Evolutionary conservation across 1,140 invertebrate genomes (phyloP), one percentile per base, ranked within the genome.

Genomic region (Trachymyrmex cornetzi): DNA sequence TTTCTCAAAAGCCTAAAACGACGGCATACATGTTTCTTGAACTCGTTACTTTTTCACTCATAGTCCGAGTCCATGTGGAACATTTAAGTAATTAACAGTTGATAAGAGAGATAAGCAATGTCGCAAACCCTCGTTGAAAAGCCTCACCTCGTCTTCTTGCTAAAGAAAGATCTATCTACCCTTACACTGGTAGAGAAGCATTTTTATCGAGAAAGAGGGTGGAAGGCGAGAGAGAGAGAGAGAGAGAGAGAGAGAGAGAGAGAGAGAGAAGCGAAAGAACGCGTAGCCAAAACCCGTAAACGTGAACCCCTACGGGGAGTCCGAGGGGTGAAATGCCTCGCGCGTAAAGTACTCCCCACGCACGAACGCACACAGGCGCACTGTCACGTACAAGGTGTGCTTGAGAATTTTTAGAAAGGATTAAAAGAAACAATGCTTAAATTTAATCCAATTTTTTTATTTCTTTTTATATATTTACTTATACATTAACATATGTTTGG

Each of bases 261-360:
- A 55, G 27, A 2, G 74, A 27, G 50, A 34, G 14, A 3, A 16
- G 48, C 69, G 77, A 38, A 34, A 72, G 53, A 66, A 77, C 77
- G 64, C 79, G 55, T 61, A 85, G 86, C 84, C 89, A 80, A 90
- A 91, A 90, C 75, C 85, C 87, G 87, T 91, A 91, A 90, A 91
- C 84, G 90, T 75, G 77, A 63, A 91, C 90, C 89, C 84, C 61
- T 87, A 81, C 61, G 69, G 59, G 19, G 55, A 67, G 81, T 88
- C 69, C 84, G 67, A 75, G 53, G 79, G 77, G 59, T 81, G 87
- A 81, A 81, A 77, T 67, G 74, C 34, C 55, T 57, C 48, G 67
- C 72, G 55, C 69, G 77, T 75, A 75, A 86, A 89, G 57, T 75
- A 77, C 50, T 48, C 50, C 34, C 24, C 34, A 9, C 48, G 57